Conservation (phyloP, 2,888 invertebrate genomes). For the Agrilus cyanescens region DNA sequence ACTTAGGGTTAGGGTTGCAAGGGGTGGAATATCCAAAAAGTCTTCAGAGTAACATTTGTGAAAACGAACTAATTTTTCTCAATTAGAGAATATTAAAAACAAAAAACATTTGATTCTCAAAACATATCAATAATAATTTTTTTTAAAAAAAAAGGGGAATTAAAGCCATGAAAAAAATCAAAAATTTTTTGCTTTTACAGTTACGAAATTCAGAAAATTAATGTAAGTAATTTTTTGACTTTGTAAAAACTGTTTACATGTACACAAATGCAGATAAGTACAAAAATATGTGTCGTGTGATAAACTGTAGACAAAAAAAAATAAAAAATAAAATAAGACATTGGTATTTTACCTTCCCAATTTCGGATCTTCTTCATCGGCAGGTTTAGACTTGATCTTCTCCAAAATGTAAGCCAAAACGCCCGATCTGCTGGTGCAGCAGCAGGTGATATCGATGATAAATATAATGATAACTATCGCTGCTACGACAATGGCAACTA, state of each 20-base stretch:
- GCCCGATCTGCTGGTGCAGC: constrained; percentile 52
- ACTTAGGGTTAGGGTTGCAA: too few species aligned
- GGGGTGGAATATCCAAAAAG: too few species aligned
- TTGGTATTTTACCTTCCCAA: constrained; percentile 59
- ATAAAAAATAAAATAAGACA: background rate
- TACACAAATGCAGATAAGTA: background rate
- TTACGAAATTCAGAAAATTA: too few species aligned
- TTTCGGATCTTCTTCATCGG: constrained; percentile 72
- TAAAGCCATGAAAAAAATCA: too few species aligned
- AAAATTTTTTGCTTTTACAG: too few species aligned
- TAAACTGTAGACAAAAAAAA: background rate
- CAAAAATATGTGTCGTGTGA: background rate
- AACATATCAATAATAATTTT: too few species aligned
- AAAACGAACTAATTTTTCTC: too few species aligned
- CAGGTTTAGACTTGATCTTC: constrained; percentile 48
- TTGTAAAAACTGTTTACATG: background rate
- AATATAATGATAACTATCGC: constrained; percentile 69
- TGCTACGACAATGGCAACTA: constrained; percentile 76
- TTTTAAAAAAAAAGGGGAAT: too few species aligned
- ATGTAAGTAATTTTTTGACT: too few species aligned
- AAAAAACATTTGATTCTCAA: too few species aligned
- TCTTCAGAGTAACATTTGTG: too few species aligned
- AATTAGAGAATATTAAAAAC: too few species aligned
- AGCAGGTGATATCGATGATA: constrained; percentile 75
- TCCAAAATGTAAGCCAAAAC: constrained; percentile 58